Base-by-base conservation (phyloP, 2,113 vertebrate genomes). In the Datnioides undecimradiatus region DNA sequence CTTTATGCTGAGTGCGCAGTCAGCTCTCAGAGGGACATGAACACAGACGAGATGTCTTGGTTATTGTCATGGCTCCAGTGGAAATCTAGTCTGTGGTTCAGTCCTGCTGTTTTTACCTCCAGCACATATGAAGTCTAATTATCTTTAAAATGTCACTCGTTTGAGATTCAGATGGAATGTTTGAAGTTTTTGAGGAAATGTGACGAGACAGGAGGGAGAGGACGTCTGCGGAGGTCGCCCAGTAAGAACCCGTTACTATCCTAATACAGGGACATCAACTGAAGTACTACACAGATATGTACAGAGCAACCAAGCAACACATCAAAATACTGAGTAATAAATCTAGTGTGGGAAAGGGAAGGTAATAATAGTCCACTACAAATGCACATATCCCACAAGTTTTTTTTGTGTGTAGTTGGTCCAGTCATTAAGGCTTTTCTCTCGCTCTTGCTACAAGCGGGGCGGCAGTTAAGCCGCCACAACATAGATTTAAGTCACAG, bases 301-400 rank as follows among this genome's bases (percentile, higher is more conserved):
- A 93, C 92, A 91, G 80, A 87, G 91, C 88, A 90, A 92, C 89
- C 82, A 91, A 93, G 88, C 90, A 88, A 89, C 89, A 92, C 83
- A 76, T 84, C 27, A 31, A 80, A 88, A 88, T 87, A 93, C 88
- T 73, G 77, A 84, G 80, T 89, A 87, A 83, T 88, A 91, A 87
- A 87, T 86, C 72, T 87, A 83, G 79, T 60, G 79, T 80, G 83
- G 82, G 83, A 89, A 70, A 78, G 83, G 91, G 76, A 73, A 72
- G 87, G 82, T 75, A 73, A 82, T 81, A 86, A 86, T 85, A 81
- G 66, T 87, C 73, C 80, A 87, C 88, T 80, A 88, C 73, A 83
- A 88, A 85, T 82, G 77, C 75, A 86, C 88, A 84, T 57, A 85
- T 84, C 85, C 86, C 85, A 87, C 72, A 72, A 79, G 48, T 64